These are phyloP conservation scores for Salpingus planirostris DNA, from an alignment of 2,888 invertebrate species.

Conservation along the genomic window DNA sequence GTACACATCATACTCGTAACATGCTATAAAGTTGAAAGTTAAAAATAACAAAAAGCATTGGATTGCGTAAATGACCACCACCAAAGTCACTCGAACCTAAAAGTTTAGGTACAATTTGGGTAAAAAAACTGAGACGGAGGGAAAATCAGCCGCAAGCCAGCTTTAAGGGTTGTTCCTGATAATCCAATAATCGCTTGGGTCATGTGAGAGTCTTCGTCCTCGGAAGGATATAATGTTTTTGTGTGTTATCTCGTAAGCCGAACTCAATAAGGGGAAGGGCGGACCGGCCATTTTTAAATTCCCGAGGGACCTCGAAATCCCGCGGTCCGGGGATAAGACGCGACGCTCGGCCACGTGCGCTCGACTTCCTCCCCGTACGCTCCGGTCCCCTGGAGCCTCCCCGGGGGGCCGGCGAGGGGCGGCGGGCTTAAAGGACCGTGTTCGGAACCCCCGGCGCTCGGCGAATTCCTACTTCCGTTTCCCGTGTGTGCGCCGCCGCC, in stretches of 20 bases:
- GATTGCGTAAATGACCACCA: too few relatives aligned
- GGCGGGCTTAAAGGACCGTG: slow-evolving; percentile 22
- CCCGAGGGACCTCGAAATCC: slow-evolving; percentile 13
- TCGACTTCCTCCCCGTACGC: slow-evolving; percentile 16
- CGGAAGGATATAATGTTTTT: slow-evolving; percentile 4
- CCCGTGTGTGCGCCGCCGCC: too few relatives aligned
- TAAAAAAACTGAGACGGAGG: too few relatives aligned
- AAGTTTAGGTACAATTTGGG: too few relatives aligned
- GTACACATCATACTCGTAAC: too few relatives aligned
- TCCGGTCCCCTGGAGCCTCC: slow-evolving; percentile 15
- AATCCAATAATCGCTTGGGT: too few relatives aligned
- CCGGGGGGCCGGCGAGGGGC: slow-evolving; percentile 16
- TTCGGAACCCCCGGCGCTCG: slow-evolving; percentile 13
- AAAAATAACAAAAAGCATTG: too few relatives aligned
- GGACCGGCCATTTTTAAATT: slow-evolving; percentile 19
- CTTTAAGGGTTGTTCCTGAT: too few relatives aligned
- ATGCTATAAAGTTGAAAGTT: too few relatives aligned
- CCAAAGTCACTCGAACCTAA: too few relatives aligned
- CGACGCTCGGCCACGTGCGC: slow-evolving; percentile 21
- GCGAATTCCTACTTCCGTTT: slow-evolving; percentile 23
- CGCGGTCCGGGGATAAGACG: slow-evolving; percentile 21
- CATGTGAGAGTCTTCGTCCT: too few relatives aligned
- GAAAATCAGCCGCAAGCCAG: slow-evolving; percentile 1
- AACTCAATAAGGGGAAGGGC: slow-evolving; percentile 13
- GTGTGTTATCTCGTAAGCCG: slow-evolving; percentile 10